Percentiles rank a stretch among this genome's conserved stretches.
phyloP scores from a whole-genome alignment of 2,113 vertebrate genomes.

The Lophius piscatorius region DNA sequence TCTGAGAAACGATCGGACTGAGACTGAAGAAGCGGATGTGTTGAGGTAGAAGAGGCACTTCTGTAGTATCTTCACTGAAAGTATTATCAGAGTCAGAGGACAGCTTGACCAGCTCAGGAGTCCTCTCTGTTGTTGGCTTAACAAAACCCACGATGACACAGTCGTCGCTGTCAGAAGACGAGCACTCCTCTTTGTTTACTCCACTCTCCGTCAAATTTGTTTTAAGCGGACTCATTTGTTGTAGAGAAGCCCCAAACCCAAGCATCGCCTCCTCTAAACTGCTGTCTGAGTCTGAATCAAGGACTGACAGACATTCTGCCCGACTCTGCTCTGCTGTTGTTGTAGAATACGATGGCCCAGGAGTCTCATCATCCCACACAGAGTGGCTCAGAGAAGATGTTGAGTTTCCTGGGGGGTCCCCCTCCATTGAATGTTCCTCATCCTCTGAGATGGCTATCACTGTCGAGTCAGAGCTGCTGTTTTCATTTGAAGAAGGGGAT shows the following conservation, averaged over 20 bases:
- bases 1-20: slow-evolving; percentile 76
- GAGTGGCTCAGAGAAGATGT: slow-evolving; percentile 78
- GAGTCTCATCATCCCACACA: slow-evolving; percentile 95
- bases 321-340: slow-evolving; percentile 75
- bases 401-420: slow-evolving; percentile 59
- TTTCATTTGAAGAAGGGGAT: slow-evolving; percentile 85
- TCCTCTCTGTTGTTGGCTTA: slow-evolving; percentile 89
- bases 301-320: slow-evolving; percentile 69
- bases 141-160: slow-evolving; percentile 92
- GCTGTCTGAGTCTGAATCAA: slow-evolving; percentile 84
- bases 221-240: slow-evolving; percentile 36
- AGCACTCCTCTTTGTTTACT: slow-evolving; percentile 58
- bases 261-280: slow-evolving; percentile 79
- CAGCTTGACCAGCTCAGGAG: slow-evolving; percentile 92
- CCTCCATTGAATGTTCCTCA: slow-evolving; percentile 63
- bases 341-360: slow-evolving; percentile 87
- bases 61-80: slow-evolving; percentile 71
- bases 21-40: slow-evolving; percentile 80
- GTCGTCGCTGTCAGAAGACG: slow-evolving; percentile 82
- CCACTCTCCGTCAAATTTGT: slow-evolving; percentile 30
- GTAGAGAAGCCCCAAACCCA: slow-evolving; percentile 31
- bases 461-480: slow-evolving; percentile 86
- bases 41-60: slow-evolving; percentile 69
- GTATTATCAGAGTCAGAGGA: slow-evolving; percentile 92
- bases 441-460: slow-evolving; percentile 93